Base-by-base conservation (phyloP, 2,797 vertebrate species). In the Malacoraja senta region DNA sequence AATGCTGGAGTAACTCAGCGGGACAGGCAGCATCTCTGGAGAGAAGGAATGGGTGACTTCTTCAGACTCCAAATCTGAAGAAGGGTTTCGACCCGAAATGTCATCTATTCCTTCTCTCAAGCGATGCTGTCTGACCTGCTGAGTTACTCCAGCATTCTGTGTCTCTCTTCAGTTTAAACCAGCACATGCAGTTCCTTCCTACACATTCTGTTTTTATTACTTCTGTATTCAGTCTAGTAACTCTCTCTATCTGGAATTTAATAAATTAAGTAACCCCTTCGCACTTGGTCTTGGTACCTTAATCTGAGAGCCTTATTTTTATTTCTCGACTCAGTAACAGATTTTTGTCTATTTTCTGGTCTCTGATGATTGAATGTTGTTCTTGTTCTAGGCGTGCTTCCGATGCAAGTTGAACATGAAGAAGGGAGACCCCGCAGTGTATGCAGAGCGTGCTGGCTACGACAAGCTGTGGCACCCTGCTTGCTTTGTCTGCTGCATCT, bases 391-490 rank as follows among this genome's bases (percentile, higher is more conserved):
- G 99, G 96, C 94, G 0, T 99, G 99, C 95, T 96, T 97, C 94
- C 96, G 96, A 92, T 99, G 99, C 96, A 97, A 97, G 93, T 94
- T 95, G 95, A 96, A 93, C 17, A 99, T 99, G 99, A 95, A 95
- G 79, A 95, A 96, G 93, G 99, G 99, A 0, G 98, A 99, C 79
- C 99, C 99, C 0, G 98, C 99, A 1, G 97, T 99, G 84, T 99
- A 98, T 0, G 99, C 98, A 0, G 99, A 99, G 94, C 97, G 98
- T 4, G 98, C 99, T 0, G 98, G 99, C 32, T 99, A 98, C 0
- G 97, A 99, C 94, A 98, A 98, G 93, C 94, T 99, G 93, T 99
- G 99, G 99, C 99, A 99, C 95, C 99, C 99, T 0, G 97, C 97
- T 15, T 99, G 99, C 94, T 99, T 99, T 1, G 95, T 98, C 94